Percentiles rank a stretch among this genome's conserved stretches.
These are phyloP conservation scores for Chymomyza caudatula DNA, from an alignment of 2,888 invertebrate species.

Conservation along the genomic window DNA sequence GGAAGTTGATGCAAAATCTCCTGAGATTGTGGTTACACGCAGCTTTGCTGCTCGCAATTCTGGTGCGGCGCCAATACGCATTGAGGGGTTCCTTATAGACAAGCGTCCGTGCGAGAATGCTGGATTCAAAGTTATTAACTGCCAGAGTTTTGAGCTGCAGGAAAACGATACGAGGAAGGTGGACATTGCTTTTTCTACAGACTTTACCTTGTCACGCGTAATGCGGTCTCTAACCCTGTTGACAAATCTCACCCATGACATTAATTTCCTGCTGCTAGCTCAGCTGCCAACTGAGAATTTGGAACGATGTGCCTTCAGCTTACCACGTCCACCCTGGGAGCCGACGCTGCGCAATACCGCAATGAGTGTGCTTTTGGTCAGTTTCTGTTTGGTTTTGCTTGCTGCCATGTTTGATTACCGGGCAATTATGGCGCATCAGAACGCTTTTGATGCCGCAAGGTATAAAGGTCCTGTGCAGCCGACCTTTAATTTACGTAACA, in stretches of 20 bases:
- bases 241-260: constrained; percentile 81
- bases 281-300: constrained; percentile 82
- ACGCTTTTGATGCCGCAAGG: constrained; percentile 78
- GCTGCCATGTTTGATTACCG: constrained; percentile 86
- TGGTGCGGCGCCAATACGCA: constrained; percentile 91
- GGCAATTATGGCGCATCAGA: constrained; percentile 81
- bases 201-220: constrained; percentile 88
- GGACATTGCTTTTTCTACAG: constrained; percentile 92
- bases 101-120: constrained; percentile 86
- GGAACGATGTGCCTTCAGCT: constrained; percentile 83
- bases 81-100: constrained; percentile 83
- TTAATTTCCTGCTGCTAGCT: constrained; percentile 85
- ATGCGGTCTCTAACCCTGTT: constrained; percentile 82
- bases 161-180: constrained; percentile 87
- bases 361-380: constrained; percentile 81
- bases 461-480: constrained; percentile 80
- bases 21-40: constrained; percentile 82
- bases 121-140: constrained; percentile 88
- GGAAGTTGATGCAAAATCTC: background rate
- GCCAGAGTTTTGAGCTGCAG: constrained; percentile 83
- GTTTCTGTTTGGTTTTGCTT: constrained; percentile 83
- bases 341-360: constrained; percentile 83
- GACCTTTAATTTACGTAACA: constrained; percentile 81
- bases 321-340: constrained; percentile 89
- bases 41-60: constrained; percentile 92